These are phyloP conservation scores for Amiota minor DNA, from an alignment of 2,888 invertebrate species.

Conservation along the genomic window DNA sequence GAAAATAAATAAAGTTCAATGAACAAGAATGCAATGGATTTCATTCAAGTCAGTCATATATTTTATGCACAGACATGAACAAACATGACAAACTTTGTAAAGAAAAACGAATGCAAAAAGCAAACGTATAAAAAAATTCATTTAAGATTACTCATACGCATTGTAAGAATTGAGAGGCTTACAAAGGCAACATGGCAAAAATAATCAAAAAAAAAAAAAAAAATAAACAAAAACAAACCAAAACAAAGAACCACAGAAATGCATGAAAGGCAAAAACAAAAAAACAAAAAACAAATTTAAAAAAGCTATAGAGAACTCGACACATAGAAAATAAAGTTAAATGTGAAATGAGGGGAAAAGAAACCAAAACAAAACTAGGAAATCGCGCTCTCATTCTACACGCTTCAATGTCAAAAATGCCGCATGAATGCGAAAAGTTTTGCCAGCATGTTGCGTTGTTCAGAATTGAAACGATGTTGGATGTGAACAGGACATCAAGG, in stretches of 20 bases:
- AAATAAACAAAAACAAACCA: background rate
- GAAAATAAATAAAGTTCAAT: too few relatives aligned
- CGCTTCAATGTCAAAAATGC: constrained; percentile 37
- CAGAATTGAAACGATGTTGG: background rate
- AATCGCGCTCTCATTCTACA: constrained; percentile 1
- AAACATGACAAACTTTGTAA: too few relatives aligned
- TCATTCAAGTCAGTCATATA: too few relatives aligned
- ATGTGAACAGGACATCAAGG: background rate
- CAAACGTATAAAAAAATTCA: constrained; percentile 37
- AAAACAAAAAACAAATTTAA: background rate
- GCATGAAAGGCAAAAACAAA: too few relatives aligned
- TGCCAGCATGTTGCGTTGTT: background rate
- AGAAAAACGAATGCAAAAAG: background rate
- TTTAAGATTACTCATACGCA: constrained; percentile 36
- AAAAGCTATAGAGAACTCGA: background rate
- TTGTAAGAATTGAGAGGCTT: background rate
- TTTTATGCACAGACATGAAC: too few relatives aligned
- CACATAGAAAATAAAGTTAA: background rate
- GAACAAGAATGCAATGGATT: too few relatives aligned
- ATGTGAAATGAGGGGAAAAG: too few relatives aligned
- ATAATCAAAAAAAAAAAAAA: background rate
- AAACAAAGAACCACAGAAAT: background rate
- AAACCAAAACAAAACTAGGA: constrained; percentile 19
- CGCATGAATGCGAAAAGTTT: constrained; percentile 35
- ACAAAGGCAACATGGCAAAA: background rate